Conservation (phyloP, 1,140 invertebrate species). For the Caenorhabditis brenneri region DNA sequence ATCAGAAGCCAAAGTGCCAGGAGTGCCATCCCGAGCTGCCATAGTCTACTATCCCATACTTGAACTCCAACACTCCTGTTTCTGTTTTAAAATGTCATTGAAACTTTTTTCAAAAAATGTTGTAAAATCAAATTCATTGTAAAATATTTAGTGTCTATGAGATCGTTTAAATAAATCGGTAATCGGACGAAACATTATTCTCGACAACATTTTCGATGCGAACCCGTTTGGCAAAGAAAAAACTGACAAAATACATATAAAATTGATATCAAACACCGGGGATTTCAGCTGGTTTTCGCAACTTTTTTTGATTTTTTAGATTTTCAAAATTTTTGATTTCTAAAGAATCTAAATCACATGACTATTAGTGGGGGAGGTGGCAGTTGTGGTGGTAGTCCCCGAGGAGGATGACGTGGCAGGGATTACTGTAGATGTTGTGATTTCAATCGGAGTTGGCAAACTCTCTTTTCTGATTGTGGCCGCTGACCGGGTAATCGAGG, state of each 20-base stretch:
- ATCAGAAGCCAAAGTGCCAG: no score
- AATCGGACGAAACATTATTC: no score
- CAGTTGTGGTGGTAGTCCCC: neutral
- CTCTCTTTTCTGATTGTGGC: conserved; percentile 11
- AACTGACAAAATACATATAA: neutral
- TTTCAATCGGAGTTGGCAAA: neutral
- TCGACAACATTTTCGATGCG: no score
- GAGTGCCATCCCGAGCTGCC: no score
- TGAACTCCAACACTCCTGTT: no score
- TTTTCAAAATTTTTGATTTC: neutral
- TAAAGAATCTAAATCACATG: neutral
- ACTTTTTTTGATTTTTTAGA: no score
- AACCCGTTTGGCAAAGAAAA: neutral
- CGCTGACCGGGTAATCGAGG: conserved; percentile 15
- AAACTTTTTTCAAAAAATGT: no score
- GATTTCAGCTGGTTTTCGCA: no score
- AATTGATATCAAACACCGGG: neutral
- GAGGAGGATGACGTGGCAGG: neutral
- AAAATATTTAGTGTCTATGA: neutral
- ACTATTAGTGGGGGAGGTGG: neutral
- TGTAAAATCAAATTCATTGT: no score
- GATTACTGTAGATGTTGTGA: conserved; percentile 25
- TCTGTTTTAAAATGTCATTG: no score
- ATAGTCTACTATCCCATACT: no score
- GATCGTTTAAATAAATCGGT: neutral